Evolutionary conservation across 2,888 invertebrate species (phyloP).

Genomic region (Orgyia antiqua): DNA sequence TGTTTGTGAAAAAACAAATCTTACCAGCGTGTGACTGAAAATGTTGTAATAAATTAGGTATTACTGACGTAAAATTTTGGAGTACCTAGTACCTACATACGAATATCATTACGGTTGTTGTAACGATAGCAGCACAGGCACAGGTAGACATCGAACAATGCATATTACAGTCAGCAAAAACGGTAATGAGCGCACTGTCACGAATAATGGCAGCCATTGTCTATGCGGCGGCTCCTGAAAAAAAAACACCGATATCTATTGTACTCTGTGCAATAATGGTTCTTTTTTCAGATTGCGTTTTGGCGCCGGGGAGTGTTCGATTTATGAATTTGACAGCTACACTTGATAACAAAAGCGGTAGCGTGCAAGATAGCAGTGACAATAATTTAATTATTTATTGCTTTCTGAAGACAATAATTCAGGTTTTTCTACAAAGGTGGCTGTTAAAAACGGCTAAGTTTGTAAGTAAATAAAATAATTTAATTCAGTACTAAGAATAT

Average conservation of each 20-base stretch:
- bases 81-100: constrained; percentile 8
- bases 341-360: constrained; percentile 1
- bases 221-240: constrained; percentile 53
- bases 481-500: too few species aligned
- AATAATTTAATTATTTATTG: too few species aligned
- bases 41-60: too few species aligned
- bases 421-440: too few species aligned
- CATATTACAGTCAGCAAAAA: constrained; percentile 48
- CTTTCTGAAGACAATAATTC: too few species aligned
- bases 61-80: constrained; percentile 15
- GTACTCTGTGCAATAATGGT: constrained; percentile 29
- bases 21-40: too few species aligned
- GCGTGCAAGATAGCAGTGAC: background rate
- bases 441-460: too few species aligned
- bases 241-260: constrained; percentile 33
- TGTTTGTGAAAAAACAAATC: too few species aligned
- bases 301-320: constrained; percentile 24
- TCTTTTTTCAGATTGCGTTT: constrained; percentile 23
- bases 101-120: constrained; percentile 33
- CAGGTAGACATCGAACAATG: constrained; percentile 68
- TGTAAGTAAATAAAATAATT: too few species aligned
- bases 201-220: constrained; percentile 65
- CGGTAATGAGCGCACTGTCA: constrained; percentile 72
- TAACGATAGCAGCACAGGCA: constrained; percentile 54
- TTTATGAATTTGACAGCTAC: constrained; percentile 2